These are phyloP conservation scores for Pontoporia blainvillei DNA, from an alignment of 2,113 vertebrate species.

Conservation along the genomic window DNA sequence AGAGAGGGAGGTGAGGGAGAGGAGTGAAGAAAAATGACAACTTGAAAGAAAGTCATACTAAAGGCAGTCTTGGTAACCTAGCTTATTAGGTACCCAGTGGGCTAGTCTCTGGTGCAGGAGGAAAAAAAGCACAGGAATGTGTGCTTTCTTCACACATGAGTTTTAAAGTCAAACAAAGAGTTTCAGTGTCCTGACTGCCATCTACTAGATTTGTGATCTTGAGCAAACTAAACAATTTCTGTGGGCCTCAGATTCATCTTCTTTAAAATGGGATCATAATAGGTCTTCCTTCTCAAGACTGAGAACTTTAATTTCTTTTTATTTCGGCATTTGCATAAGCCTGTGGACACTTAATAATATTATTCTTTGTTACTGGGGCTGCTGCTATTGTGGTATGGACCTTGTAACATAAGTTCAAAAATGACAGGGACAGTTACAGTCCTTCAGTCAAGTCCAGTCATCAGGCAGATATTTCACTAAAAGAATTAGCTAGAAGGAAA, in stretches of 20 bases:
- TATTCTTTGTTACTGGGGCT: not conserved
- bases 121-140: not conserved
- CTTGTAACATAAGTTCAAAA: not conserved
- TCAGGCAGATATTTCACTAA: not conserved
- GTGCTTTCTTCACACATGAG: not conserved
- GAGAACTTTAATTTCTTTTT: not conserved
- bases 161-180: not conserved
- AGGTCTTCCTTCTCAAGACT: not conserved
- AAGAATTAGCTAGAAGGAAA: not conserved
- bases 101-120: not conserved
- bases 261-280: not conserved
- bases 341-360: not conserved
- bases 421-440: not conserved
- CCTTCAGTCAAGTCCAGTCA: not conserved
- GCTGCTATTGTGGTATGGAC: not conserved
- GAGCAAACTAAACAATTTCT: not conserved
- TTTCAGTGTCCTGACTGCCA: not conserved
- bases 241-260: not conserved
- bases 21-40: not conserved
- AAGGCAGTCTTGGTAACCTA: not conserved
- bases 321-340: not conserved
- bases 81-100: not conserved
- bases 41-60: conserved; percentile 9
- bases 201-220: not conserved
- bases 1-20: not conserved